These are phyloP conservation scores for Drosophila silvestris DNA, from an alignment of 2,888 invertebrate genomes.

Conservation along the genomic window DNA sequence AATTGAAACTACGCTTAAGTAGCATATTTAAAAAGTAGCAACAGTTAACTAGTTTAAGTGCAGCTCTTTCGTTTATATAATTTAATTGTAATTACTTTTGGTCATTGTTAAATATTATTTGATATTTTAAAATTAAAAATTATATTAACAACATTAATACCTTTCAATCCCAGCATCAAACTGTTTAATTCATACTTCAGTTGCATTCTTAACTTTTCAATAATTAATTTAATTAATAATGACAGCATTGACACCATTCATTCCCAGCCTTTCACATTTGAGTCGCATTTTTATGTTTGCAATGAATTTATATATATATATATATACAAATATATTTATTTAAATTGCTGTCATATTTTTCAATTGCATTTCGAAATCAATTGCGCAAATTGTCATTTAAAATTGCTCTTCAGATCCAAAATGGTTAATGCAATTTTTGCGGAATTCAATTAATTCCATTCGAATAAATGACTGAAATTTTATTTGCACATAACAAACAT, in stretches of 20 bases:
- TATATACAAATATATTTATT: constrained; percentile 3
- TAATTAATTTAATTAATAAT: neutral
- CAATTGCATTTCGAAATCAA: constrained; percentile 46
- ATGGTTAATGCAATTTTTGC: constrained; percentile 40
- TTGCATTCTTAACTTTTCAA: neutral
- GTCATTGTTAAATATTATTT: neutral
- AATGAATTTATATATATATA: neutral
- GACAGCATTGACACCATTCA: neutral
- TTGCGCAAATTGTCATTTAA: constrained; percentile 45
- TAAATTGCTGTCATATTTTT: constrained; percentile 33
- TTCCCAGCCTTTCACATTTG: neutral
- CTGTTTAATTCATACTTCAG: neutral
- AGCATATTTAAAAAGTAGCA: neutral
- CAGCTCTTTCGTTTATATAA: neutral
- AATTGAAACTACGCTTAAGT: neutral
- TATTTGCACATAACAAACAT: constrained; percentile 58
- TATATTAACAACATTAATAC: neutral
- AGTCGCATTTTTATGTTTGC: neutral
- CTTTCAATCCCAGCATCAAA: neutral
- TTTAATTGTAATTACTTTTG: neutral
- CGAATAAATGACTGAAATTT: constrained; percentile 57
- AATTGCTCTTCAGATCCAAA: constrained; percentile 12
- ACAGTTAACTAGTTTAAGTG: neutral
- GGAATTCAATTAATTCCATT: constrained; percentile 56
- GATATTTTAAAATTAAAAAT: neutral